Evolutionary conservation across 2,888 invertebrate genomes (phyloP), one percentile per base, ranked within the genome.

Genomic region (Druceiella hillmani): DNA sequence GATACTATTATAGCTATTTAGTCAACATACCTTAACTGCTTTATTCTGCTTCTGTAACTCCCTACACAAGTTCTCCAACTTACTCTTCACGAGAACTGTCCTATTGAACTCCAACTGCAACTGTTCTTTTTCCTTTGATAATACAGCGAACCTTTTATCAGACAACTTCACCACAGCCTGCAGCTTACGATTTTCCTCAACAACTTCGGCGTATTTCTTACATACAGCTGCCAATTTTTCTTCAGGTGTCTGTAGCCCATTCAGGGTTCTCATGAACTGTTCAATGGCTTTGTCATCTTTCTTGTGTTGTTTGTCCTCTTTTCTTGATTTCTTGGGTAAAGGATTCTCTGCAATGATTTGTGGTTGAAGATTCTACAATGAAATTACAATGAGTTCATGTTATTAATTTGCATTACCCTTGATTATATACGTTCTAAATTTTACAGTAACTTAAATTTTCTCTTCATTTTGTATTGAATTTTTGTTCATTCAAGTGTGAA

Each of bases 11-110:
- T n/a, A n/a, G n/a, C n/a, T n/a, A n/a, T n/a, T n/a, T n/a, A n/a
- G n/a, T n/a, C n/a, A 11, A 48, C 50, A 48, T 66, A 87, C 86
- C 74, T 91, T 91, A 11, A 94, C 84, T 33, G 85, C 78, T 60
- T 92, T 92, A 58, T 94, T 93, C 52, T 92, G 87, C 56, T 87
- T 86, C 64, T 95, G 95, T 28, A 97, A 74, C 59, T 95, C 94
- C 6, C 95, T 69, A 57, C 95, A 95, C 3, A 97, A 72, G 56
- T 83, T 87, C 60, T 95, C 94, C 49, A 97, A 65, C 55, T 89
- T 83, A 15, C 86, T 83, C 47, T 87, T 83, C 30, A 89, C 80
- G 30, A 91, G 74, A 34, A 91, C 75, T 32, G 83, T 81, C 63
- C 89, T 91, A 49, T 86, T 87, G 45, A 85, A 80, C 54, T 94